Evolutionary conservation across 2,113 vertebrate genomes (phyloP), one percentile per base, ranked within the genome.

Genomic region (Gymnobelideus leadbeateri): DNA sequence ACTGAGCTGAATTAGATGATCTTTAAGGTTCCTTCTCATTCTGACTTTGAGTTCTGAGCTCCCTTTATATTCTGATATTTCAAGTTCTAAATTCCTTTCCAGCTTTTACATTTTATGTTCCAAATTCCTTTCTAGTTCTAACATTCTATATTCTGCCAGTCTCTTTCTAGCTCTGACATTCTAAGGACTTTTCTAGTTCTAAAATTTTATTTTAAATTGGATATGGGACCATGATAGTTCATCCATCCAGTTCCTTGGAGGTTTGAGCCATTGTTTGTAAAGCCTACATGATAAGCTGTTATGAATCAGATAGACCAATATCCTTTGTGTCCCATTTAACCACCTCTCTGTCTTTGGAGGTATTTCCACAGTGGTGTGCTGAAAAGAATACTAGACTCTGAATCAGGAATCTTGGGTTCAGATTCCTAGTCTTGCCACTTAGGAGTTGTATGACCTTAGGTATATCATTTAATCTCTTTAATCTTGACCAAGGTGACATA

Each of bases 271-370:
- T 77, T n/a, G 12, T 77, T 77, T 77, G 61, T 77, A 77, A 77
- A 77, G 37, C 3, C 37, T n/a, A 77, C 3, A 16, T n/a, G 61
- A n/a, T 16, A 77, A 3, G 12, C 11, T 1, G 4, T 68, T 84
- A 84, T 43, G 37, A 84, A 84, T 84, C n/a, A 84, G 68, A 77
- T 43, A 77, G 68, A 84, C 89, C 2, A 3, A 11, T 7, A 1
- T 92, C 68, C 3, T 21, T 50, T 3, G 54, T 10, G 0, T 16
- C 91, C 31, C 37, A n/a, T 91, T 89, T n/a, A 25, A 25, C 21
- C 4, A 2, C 0, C 0, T 19, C 77, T 51, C 89, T 24, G 9
- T 46, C 54, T 51, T 9, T 24, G 92, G n/a, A 14, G 0, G 54
- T 3, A 84, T 84, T 84, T 84, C n/a, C n/a, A 84, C 37, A 8